A percentile compares a stretch with the other conserved stretches of the same genome.
These are phyloP conservation scores for Propithecus coquereli DNA, from an alignment of 2,113 vertebrate species.

Conservation along the genomic window DNA sequence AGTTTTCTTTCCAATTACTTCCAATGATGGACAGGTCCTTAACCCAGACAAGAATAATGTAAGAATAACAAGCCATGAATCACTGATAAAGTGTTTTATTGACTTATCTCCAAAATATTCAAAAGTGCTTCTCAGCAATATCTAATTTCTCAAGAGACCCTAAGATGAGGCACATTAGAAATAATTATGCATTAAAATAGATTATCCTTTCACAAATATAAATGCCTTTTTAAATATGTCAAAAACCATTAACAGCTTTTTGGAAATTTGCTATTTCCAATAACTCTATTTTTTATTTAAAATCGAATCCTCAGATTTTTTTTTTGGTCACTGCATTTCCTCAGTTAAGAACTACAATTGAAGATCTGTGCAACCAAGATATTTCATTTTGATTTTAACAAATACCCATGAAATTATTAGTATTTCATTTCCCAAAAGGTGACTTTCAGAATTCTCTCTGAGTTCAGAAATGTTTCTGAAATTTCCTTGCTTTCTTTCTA, in stretches of 20 bases:
- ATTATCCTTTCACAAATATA: not conserved
- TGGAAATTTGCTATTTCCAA: not conserved
- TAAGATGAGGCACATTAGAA: not conserved
- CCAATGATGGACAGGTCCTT: not conserved
- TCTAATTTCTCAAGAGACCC: not conserved
- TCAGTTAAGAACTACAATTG: not conserved
- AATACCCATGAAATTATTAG: not conserved
- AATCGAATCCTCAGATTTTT: not conserved
- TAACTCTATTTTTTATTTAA: conserved; percentile 16
- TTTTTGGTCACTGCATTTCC: not conserved
- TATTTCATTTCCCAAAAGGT: not conserved
- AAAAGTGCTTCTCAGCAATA: conserved; percentile 1
- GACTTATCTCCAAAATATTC: conserved; percentile 12
- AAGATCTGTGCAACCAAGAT: not conserved
- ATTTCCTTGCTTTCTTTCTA: not conserved
- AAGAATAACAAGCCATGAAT: not conserved
- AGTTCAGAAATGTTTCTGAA: not conserved
- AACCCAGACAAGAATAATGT: not conserved
- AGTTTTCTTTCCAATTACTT: conserved; percentile 37
- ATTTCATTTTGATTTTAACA: not conserved
- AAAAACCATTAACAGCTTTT: not conserved
- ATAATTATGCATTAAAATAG: not conserved
- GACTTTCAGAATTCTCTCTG: not conserved
- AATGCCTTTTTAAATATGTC: not conserved
- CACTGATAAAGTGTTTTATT: not conserved